phyloP scores from a whole-genome alignment of 2,113 vertebrate genomes.

The Tonatia bakeri region DNA sequence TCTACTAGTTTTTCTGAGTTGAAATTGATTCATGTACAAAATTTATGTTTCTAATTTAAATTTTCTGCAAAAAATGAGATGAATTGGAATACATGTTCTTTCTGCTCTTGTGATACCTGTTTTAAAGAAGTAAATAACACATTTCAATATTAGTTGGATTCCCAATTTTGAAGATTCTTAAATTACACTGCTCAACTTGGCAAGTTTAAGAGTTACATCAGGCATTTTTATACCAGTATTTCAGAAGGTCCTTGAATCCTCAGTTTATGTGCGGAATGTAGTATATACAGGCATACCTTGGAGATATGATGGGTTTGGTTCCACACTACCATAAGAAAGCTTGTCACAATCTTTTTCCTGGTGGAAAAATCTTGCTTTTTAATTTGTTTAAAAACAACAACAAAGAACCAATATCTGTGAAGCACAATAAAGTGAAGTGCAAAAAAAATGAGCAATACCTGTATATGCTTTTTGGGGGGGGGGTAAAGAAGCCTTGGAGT shows the following conservation, averaged over 20 bases:
- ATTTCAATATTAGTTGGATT: background rate
- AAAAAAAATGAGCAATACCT: background rate
- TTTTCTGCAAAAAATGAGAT: conserved; percentile 14
- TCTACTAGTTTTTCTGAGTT: conserved; percentile 17
- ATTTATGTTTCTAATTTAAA: background rate
- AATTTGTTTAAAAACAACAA: background rate
- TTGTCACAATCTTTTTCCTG: background rate
- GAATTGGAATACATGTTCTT: conserved; percentile 1
- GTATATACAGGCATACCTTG: background rate
- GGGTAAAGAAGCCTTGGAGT: background rate
- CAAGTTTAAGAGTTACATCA: background rate
- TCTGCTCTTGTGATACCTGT: background rate
- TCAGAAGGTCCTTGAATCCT: background rate
- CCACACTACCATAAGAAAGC: background rate
- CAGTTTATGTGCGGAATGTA: background rate
- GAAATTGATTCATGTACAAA: conserved; percentile 35
- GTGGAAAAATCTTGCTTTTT: background rate
- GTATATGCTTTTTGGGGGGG: background rate
- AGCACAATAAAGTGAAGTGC: background rate
- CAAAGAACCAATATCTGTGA: background rate
- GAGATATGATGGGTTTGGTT: background rate
- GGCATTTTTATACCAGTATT: background rate
- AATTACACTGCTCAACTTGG: background rate
- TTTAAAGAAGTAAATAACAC: background rate
- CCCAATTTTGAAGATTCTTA: background rate